These are phyloP conservation scores for Onychostoma macrolepis DNA, from an alignment of 2,113 vertebrate species.

Conservation along the genomic window DNA sequence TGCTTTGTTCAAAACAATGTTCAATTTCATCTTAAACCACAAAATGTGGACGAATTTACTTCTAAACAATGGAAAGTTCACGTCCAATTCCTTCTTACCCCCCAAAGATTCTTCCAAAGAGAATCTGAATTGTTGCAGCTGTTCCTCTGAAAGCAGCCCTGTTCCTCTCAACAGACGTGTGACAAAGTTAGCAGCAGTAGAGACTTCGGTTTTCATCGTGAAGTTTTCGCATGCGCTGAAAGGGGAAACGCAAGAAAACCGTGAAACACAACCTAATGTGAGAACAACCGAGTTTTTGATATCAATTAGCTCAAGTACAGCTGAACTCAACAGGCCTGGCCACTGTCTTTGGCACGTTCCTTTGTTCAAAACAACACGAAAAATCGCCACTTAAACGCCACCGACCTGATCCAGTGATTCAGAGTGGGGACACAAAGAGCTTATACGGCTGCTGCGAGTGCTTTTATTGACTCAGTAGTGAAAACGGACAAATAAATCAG, in stretches of 20 bases:
- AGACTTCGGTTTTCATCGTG: constrained; percentile 75
- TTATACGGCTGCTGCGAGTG: neutral
- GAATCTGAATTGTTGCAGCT: constrained; percentile 73
- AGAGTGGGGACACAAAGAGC: neutral
- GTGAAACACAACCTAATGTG: neutral
- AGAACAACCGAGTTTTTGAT: neutral
- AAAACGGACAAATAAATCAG: neutral
- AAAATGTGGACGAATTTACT: neutral
- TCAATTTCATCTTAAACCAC: neutral
- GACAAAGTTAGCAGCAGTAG: constrained; percentile 74
- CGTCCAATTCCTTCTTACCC: constrained; percentile 52
- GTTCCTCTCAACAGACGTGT: constrained; percentile 73
- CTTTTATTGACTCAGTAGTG: neutral
- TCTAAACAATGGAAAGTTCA: neutral
- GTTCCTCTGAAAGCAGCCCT: constrained; percentile 71
- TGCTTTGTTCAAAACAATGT: neutral
- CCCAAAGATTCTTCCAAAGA: constrained; percentile 72
- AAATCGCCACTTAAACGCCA: constrained; percentile 25
- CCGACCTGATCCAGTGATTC: constrained; percentile 31
- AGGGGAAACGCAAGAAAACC: neutral
- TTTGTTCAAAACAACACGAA: constrained; percentile 58
- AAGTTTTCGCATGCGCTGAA: constrained; percentile 51
- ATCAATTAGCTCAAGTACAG: neutral
- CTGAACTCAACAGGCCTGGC: constrained; percentile 10
- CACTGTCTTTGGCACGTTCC: constrained; percentile 42